Percentiles rank a stretch among this genome's conserved stretches.
phyloP scores from a whole-genome alignment of 2,113 vertebrate species.

The Channa argus region DNA sequence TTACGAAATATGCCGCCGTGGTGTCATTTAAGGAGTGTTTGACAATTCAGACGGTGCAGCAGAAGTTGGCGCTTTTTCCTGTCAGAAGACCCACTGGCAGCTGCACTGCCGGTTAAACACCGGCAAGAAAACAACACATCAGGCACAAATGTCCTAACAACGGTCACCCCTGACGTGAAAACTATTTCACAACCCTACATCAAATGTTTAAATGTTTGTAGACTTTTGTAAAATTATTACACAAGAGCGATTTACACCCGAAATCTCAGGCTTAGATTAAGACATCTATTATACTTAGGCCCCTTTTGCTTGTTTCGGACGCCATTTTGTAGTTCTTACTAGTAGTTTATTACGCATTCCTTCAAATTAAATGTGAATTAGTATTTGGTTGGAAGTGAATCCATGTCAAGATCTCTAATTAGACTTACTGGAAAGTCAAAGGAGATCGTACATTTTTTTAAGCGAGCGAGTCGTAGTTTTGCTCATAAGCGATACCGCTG shows the following conservation, averaged over 20 bases:
- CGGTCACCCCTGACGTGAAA: fast-evolving
- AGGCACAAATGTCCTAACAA: neutral
- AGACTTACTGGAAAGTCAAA: too few relatives aligned
- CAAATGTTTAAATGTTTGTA: fast-evolving
- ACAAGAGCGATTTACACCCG: fast-evolving
- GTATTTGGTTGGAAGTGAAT: too few relatives aligned
- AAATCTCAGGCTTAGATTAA: constrained; percentile 25
- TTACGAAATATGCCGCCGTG: neutral
- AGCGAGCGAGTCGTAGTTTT: too few relatives aligned
- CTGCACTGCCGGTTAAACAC: constrained; percentile 28
- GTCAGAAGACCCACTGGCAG: constrained; percentile 41
- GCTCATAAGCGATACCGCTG: too few relatives aligned
- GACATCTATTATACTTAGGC: constrained; percentile 36
- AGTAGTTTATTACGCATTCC: too few relatives aligned
- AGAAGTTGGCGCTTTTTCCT: constrained; percentile 87
- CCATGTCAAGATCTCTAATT: too few relatives aligned
- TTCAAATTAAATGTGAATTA: constrained; percentile 16
- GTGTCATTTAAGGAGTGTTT: constrained; percentile 18
- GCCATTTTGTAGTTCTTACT: constrained; percentile 69
- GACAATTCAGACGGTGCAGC: constrained; percentile 27
- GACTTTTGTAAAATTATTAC: neutral
- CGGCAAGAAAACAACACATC: neutral
- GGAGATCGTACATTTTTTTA: too few relatives aligned
- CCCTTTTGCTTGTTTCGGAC: neutral
- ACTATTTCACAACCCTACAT: fast-evolving